Base-by-base conservation (phyloP, 2,113 vertebrate species). In the Nycticebus coucang region DNA sequence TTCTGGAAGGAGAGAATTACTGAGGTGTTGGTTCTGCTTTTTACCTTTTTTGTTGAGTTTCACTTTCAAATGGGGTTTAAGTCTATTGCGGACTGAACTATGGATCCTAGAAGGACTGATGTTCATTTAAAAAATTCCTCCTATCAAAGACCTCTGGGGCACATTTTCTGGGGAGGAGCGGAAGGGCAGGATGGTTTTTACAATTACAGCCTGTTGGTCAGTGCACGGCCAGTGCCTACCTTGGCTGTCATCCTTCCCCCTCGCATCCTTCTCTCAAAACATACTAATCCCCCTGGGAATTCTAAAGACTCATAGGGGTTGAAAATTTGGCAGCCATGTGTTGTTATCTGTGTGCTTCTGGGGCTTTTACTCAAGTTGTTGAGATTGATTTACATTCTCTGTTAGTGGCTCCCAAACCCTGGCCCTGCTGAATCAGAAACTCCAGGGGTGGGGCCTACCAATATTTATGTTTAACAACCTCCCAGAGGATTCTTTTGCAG, bases 381-480 rank as follows among this genome's bases (percentile, higher is more conserved):
- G 41, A 60, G 91, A 84, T 59, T 93, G 95, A 96, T 91, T 98
- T 96, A 93, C 59, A 92, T 33, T 92, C 55, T 80, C 45, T 87
- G 22, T 91, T 14, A 0, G 35, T 74, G 45, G 82, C 68, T 90
- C 60, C 84, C 77, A 80, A 95, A n/a, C 71, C 69, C 71, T 91
- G 50, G 88, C 85, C 77, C 75, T 60, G 33, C 69, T 87, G 83
- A 89, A 75, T 91, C 45, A 4, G 19, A 81, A 94, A 91, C 41
- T 80, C 35, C 18, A 53, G 41, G 35, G 86, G 26, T 26, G 4
- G 26, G 28, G 50, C 71, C 66, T 59, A 22, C 33, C 45, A 55
- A 53, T 91, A 82, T 94, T 93, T 94, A 77, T 92, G n/a, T 81
- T 80, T 92, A 60, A 53, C 75, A 93, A 4, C 41, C 68, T 95